Evolutionary conservation across 2,113 vertebrate species (phyloP), one percentile per base, ranked within the genome.

Genomic region (Lepus timidus): DNA sequence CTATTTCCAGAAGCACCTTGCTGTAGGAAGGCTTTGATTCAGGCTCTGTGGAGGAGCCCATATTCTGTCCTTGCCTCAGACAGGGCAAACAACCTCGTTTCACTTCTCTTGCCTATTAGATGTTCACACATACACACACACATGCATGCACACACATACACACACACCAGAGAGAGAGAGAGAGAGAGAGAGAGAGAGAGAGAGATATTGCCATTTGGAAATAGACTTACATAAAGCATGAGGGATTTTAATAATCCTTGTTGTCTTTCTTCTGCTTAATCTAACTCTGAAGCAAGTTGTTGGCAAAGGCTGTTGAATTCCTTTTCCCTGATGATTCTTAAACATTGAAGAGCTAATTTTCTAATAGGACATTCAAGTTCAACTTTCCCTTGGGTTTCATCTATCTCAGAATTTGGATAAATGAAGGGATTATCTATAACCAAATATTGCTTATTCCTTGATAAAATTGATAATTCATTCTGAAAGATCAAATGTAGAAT

Each of bases 171-270:
- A 39, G 75, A 94, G 14, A 52, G 81, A n/a, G 11, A 67, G 51
- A 58, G 19, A 44, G 17, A 22, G 31, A 74, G 39, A 36, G 36
- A 36, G 36, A 36, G 36, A 36, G 44, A 44, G 44, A 44, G 44
- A 44, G 39, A 44, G 44, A 44, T 6, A 44, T 93, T 91, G 93
- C 64, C 64, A 94, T 85, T 91, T 95, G 65, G 85, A 91, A 90
- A 91, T 76, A 85, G 67, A 89, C 14, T 86, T 73, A 64, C 55
- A 65, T 33, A 94, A 82, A 90, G 82, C 71, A 51, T 67, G 78
- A 90, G 44, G 33, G 62, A 94, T 94, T 84, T 92, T 91, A 88
- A 93, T 87, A 96, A 94, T 73, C 68, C 20, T 83, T 93, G 71
- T 83, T 94, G 44, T 90, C 27, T 94, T 94, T 31, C 17, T 94